Percentiles rank a stretch among this genome's conserved stretches.
Conservation (phyloP, 1,140 invertebrate genomes). For the Aplysia californica region DNA sequence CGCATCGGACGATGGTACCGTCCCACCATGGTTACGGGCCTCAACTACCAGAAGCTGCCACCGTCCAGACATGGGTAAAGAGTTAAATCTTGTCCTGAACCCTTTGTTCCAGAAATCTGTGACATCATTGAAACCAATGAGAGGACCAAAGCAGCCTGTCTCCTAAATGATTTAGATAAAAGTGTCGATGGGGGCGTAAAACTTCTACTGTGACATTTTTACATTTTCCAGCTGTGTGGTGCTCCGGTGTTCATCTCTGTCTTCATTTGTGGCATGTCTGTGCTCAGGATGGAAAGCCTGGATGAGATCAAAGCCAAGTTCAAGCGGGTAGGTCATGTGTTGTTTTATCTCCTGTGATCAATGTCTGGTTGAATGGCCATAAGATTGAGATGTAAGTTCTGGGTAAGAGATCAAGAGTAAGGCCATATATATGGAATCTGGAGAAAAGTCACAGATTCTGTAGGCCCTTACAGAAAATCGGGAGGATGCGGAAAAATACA, state of each 20-base stretch:
- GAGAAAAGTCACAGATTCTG: too few relatives aligned
- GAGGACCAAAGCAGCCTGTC: neutral
- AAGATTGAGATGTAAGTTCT: too few relatives aligned
- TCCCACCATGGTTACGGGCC: neutral
- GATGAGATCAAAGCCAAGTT: constrained; percentile 23
- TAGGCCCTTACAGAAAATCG: too few relatives aligned
- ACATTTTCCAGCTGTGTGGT: constrained; percentile 22
- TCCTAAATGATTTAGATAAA: neutral
- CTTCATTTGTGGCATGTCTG: constrained; percentile 30
- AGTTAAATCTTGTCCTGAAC: neutral
- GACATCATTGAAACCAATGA: neutral
- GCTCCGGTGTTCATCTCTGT: constrained; percentile 21
- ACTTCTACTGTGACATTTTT: neutral
- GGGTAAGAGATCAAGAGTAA: too few relatives aligned
- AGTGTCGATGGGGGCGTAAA: neutral
- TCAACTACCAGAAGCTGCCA: neutral
- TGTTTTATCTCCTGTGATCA: too few relatives aligned
- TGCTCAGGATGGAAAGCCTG: constrained; percentile 16
- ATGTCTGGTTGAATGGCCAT: too few relatives aligned
- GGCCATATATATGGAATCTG: too few relatives aligned
- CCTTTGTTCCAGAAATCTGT: neutral
- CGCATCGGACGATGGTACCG: neutral
- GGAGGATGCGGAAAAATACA: too few relatives aligned
- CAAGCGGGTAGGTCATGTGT: constrained; percentile 11
- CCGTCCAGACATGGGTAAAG: too few relatives aligned